phyloP scores from a whole-genome alignment of 2,888 invertebrate species.

The Dynastes tityus region DNA sequence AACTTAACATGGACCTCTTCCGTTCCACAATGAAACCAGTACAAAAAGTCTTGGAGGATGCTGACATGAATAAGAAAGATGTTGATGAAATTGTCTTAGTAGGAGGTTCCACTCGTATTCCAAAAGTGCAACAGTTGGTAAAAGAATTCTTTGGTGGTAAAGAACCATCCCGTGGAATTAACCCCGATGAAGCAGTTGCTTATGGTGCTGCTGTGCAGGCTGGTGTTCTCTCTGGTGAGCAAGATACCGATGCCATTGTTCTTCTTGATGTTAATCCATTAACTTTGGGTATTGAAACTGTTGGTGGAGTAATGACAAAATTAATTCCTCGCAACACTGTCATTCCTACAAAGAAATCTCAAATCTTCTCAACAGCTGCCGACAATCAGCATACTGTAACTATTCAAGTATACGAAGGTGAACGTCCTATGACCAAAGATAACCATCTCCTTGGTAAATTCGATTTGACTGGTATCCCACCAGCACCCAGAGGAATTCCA shows the following conservation, averaged over 20 bases:
- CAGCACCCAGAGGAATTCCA: slow-evolving; percentile 93
- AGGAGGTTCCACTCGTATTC: slow-evolving; percentile 99
- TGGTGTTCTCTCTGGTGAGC: slow-evolving; percentile 97
- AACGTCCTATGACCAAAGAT: slow-evolving; percentile 99
- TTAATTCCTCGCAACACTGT: slow-evolving; percentile 98
- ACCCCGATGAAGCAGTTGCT: slow-evolving; percentile 99
- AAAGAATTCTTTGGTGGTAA: slow-evolving; percentile 98
- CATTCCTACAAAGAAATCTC: slow-evolving; percentile 99
- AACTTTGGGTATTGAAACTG: slow-evolving; percentile 99
- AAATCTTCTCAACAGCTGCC: slow-evolving; percentile 99
- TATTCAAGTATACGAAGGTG: slow-evolving; percentile 98
- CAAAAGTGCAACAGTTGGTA: slow-evolving; percentile 95
- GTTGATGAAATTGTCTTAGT: slow-evolving; percentile 99
- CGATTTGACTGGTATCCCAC: slow-evolving; percentile 97
- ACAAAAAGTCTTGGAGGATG: slow-evolving; percentile 96
- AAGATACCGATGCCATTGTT: slow-evolving; percentile 96
- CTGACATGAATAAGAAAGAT: slow-evolving; percentile 99
- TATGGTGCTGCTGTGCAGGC: slow-evolving; percentile 99
- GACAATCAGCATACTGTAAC: slow-evolving; percentile 99
- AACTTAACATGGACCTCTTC: slow-evolving; percentile 95
- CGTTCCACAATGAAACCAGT: slow-evolving; percentile 96
- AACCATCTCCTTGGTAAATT: slow-evolving; percentile 99
- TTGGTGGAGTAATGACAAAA: slow-evolving; percentile 99
- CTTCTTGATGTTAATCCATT: slow-evolving; percentile 98
- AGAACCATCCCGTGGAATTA: slow-evolving; percentile 98